Evolutionary conservation across 2,797 vertebrate species (phyloP), one percentile per base, ranked within the genome.

Genomic region (Phrynocephalus forsythii): DNA sequence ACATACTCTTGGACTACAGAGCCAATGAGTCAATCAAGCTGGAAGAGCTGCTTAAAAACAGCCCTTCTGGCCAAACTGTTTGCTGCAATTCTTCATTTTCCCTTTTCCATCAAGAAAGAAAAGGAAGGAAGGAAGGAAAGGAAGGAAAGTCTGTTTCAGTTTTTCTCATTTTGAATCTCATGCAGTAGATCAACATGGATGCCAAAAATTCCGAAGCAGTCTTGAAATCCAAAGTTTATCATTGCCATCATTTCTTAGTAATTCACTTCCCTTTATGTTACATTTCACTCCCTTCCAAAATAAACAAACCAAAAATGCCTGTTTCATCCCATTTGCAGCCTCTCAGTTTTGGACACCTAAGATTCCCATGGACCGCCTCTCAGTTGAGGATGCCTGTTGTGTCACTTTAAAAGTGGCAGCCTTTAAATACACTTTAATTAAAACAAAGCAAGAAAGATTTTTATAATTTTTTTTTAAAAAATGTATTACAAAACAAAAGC

Each of bases 171-270:
- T 86, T 82, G 24, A 94, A 60, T 93, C 90, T 86, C 86, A 84
- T 91, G 80, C 87, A 84, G 86, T 92, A 76, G 76, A 90, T 91
- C 93, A 91, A 33, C 33, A 3, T 68, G 91, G 89, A 89, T 91
- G 91, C 91, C 91, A 91, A 92, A 93, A 94, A 80, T 84, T 83
- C 13, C 91, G 7, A 1, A 91, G 93, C 91, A 87, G 84, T 93
- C 93, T 88, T 90, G 78, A 92, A 83, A 84, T 92, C 90, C 89
- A 94, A 90, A 93, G 91, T 90, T 94, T 94, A 94, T 94, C 89
- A 87, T 93, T 92, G 91, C 84, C 90, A 94, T 93, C 89, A 93
- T 93, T 95, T 94, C 93, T 92, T 86, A 87, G 79, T 75, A 86
- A 91, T 93, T 90, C 18, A 84, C 84, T 94, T 90, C 86, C 72